phyloP scores from a whole-genome alignment of 2,113 vertebrate genomes.

The Anthoscopus minutus region DNA sequence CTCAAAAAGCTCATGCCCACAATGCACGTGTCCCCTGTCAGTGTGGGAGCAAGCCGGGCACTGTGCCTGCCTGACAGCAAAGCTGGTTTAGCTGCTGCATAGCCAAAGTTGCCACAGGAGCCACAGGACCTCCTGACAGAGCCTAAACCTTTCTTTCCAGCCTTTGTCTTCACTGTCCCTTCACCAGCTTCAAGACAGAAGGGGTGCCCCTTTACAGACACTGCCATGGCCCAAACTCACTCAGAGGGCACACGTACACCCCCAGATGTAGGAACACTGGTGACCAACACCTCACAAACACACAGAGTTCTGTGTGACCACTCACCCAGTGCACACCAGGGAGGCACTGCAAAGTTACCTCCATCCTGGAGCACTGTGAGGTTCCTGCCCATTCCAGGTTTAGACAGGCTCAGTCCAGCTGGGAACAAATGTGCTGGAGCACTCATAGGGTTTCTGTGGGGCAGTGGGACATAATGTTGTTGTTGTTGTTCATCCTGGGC shows the following conservation, averaged over 20 bases:
- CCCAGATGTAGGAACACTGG: accelerated
- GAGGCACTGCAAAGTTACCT: background rate
- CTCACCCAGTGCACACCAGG: accelerated
- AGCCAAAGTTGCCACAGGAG: background rate
- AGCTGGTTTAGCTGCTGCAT: background rate
- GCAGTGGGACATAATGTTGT: accelerated
- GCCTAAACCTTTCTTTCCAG: background rate
- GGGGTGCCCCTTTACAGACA: accelerated
- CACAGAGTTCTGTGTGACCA: accelerated
- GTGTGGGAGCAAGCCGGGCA: background rate
- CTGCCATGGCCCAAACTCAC: background rate
- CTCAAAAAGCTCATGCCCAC: background rate
- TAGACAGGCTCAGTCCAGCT: background rate
- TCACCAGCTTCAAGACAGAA: background rate
- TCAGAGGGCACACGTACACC: accelerated
- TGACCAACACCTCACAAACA: background rate
- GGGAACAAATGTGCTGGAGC: background rate
- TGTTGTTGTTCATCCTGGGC: accelerated
- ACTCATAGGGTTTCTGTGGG: background rate
- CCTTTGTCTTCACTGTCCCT: background rate
- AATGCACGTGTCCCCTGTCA: accelerated
- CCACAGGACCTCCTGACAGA: background rate
- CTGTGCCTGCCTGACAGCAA: background rate
- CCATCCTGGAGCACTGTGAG: accelerated
- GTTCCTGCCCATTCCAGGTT: background rate